phyloP scores from a whole-genome alignment of 2,888 invertebrate genomes.

The Lissocephala sabroskyi region DNA sequence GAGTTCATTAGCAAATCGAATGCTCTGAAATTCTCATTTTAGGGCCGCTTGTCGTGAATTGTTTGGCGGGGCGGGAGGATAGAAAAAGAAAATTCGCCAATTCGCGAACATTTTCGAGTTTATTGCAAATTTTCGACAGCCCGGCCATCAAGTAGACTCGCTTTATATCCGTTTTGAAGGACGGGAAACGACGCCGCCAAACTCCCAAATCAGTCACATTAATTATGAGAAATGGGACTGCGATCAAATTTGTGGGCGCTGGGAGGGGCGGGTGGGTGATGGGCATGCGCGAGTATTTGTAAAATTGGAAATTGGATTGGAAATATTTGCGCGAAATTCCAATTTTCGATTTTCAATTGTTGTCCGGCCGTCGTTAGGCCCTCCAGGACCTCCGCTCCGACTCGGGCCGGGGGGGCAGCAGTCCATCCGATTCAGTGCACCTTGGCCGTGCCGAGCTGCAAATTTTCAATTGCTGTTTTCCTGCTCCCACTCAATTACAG shows the following conservation, averaged over 20 bases:
- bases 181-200: no score
- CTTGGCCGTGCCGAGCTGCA: neutral
- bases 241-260: neutral
- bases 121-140: no score
- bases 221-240: slow-evolving; percentile 43
- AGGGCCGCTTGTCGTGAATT: no score
- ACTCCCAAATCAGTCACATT: slow-evolving; percentile 53
- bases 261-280: neutral
- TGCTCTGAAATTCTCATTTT: no score
- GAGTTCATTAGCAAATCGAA: no score
- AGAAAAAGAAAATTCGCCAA: no score
- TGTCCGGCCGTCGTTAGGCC: slow-evolving; percentile 17
- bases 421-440: neutral
- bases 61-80: no score
- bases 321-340: slow-evolving; percentile 57
- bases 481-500: slow-evolving; percentile 54
- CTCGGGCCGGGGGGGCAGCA: neutral
- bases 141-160: no score
- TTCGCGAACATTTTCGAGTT: no score
- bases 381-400: neutral
- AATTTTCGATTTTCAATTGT: slow-evolving; percentile 55
- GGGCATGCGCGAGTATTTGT: no score
- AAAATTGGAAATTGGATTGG: slow-evolving; percentile 55
- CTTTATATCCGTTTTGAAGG: no score
- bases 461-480: slow-evolving; percentile 23